Conservation (phyloP, 1,140 invertebrate genomes). For the Phthorimaea operculella region DNA sequence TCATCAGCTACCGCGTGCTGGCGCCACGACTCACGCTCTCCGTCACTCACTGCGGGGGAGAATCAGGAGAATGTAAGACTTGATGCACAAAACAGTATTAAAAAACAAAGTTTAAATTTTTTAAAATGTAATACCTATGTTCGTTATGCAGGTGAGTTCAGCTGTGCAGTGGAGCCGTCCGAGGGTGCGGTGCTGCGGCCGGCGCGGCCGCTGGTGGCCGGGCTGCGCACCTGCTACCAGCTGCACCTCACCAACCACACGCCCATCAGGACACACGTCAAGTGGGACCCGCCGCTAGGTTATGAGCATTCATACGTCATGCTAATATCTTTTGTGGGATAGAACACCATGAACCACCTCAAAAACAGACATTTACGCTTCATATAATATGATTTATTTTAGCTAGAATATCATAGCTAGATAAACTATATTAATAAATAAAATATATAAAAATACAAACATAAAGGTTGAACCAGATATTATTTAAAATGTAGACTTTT, state of each 20-base stretch:
- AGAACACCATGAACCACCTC: background rate
- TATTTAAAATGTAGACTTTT: too few species aligned
- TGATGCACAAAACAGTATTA: too few species aligned
- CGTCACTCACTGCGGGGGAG: constrained; percentile 20
- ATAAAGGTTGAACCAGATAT: too few species aligned
- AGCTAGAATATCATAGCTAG: too few species aligned
- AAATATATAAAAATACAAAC: too few species aligned
- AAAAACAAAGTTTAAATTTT: too few species aligned
- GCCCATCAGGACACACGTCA: constrained; percentile 31
- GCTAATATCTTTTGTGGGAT: too few species aligned
- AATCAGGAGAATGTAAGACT: constrained; percentile 15
- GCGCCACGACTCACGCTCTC: constrained; percentile 30
- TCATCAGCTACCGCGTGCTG: constrained; percentile 35
- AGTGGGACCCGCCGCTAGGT: constrained; percentile 31
- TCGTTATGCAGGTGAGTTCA: background rate
- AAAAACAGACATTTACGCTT: too few species aligned
- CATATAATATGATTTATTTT: too few species aligned
- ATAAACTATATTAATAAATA: too few species aligned
- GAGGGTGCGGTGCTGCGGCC: constrained; percentile 29
- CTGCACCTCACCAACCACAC: constrained; percentile 34
- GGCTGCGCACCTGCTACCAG: constrained; percentile 22
- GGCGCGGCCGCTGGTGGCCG: constrained; percentile 17
- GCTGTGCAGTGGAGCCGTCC: background rate
- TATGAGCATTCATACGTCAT: too few species aligned
- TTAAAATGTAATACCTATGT: too few species aligned